Evolutionary conservation across 2,888 invertebrate species (phyloP), one percentile per base, ranked within the genome.

Genomic region (Helleia helle): DNA sequence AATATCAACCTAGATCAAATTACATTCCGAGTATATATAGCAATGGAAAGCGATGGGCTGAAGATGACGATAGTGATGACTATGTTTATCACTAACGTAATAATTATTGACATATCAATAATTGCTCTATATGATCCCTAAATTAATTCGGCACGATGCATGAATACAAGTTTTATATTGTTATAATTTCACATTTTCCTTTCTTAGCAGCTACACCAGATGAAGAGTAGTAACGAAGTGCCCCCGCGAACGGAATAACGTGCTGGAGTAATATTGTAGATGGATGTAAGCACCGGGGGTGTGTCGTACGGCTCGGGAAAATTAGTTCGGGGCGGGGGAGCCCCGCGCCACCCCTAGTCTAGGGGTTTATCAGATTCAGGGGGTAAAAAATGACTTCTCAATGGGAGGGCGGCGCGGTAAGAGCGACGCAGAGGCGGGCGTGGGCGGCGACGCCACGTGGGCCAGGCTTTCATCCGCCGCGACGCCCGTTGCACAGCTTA

Each of bases 261-360:
- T 72, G 83, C 72, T 72, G 65, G 70, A 73, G 79, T 83, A 83
- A 83, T 83, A 83, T 83, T 73, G 80, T 80, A 81, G 84, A 83
- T 83, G 81, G 81, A 81, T 84, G 77, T 83, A 84, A 81, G 77
- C 73, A 80, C 71, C 71, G 71, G 80, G 83, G 83, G 84, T 80
- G 84, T 83, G 83, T 83, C 83, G 77, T 75, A 68, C 76, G 79
- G 81, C 81, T 84, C 72, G 59, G 71, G 72, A 64, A 84, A 84
- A 84, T 84, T 84, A 84, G 83, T 84, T 84, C 84, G 84, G 84
- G 84, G 80, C 80, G 83, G 81, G 81, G 77, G 81, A 70, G 81
- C 77, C 62, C 71, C 74, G 58, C 71, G 52, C 49, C 50, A 47
- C 59, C 50, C 59, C 54, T 55, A 55, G 67, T 65, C 64, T 61